Conservation (phyloP, 2,797 vertebrate genomes). For the Vultur gryphus region DNA sequence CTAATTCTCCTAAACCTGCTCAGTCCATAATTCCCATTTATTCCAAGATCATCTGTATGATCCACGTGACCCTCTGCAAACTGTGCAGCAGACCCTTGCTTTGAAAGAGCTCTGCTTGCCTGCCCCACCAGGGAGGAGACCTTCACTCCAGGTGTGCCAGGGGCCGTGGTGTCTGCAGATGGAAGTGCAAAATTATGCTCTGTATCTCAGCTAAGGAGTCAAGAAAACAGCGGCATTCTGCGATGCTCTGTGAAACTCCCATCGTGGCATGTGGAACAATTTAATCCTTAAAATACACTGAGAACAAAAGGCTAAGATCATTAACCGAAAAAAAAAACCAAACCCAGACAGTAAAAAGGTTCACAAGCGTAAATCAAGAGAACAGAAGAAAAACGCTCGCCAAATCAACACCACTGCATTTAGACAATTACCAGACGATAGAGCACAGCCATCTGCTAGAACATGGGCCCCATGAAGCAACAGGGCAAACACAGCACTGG, state of each 20-base stretch:
- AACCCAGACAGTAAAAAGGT: not conserved
- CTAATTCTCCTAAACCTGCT: not conserved
- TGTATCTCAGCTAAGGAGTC: not conserved
- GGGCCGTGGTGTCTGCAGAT: not conserved
- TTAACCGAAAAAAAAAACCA: not conserved
- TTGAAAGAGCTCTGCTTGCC: not conserved
- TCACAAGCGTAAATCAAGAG: not conserved
- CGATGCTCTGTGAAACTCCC: not conserved
- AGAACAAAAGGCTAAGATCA: constrained; percentile 28
- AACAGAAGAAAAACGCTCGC: not conserved
- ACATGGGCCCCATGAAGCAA: not conserved
- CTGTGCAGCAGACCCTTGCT: accelerated
- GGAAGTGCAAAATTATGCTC: not conserved
- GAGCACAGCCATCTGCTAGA: not conserved
- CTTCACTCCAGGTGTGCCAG: not conserved
- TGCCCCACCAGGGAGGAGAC: not conserved
- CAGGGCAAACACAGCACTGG: not conserved
- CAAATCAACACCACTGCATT: not conserved
- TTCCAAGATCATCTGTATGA: not conserved
- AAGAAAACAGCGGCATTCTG: not conserved
- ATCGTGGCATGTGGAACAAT: not conserved
- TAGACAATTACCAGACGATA: not conserved
- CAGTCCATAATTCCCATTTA: not conserved
- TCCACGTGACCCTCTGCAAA: not conserved
- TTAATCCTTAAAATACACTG: constrained; percentile 11